Base-by-base conservation (phyloP, 92 coral and sea anemone genomes). In the Phenganax stokvisi region DNA sequence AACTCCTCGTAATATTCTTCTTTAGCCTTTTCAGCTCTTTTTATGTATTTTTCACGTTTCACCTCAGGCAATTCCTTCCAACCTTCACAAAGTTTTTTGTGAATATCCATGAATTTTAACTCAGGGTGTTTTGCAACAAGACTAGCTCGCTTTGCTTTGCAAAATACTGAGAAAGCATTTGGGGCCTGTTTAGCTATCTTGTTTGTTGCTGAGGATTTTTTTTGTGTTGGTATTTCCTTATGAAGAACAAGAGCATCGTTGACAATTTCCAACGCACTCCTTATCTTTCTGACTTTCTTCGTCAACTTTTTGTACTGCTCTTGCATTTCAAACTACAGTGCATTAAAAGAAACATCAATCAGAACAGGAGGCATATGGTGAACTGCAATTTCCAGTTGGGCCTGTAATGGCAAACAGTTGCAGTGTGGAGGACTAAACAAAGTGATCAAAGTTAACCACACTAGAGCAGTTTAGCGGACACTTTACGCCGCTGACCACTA, bases 81-180 rank as follows among this genome's bases (percentile, higher is more conserved):
- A 9, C 81, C 8, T 54, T 76, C 70, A 15, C 81, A 76, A 31
- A 76, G 64, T 57, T 60, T 76, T 20, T 76, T 76, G 29, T 76
- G 81, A 28, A 76, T 47, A 3, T 58, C 70, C 3, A 13, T 20
- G 44, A 76, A 76, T 12, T 64, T 59, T 29, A 76, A 13, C 37
- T 76, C 70, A 0, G 81, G 81, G 71, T 76, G 56, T 29, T 76
- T 76, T 64, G 58, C 81, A 11, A 58, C 69, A 47, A 76, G 70
- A 20, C 81, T 60, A 0, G 81, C 28, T 58, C 81, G 69, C 67
- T 76, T 76, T 44, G 81, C 81, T 59, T 76, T 76, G 71, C 81
- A 76, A 17, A 76, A 76, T 2, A 76, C 5, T 54, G 67, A 57
- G 66, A 76, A 76, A 58, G 69, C 25, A 25, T 47, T 76, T 12